Evolutionary conservation across 2,113 vertebrate species (phyloP), one percentile per base, ranked within the genome.

Genomic region (Cephalopholis sonnerati): DNA sequence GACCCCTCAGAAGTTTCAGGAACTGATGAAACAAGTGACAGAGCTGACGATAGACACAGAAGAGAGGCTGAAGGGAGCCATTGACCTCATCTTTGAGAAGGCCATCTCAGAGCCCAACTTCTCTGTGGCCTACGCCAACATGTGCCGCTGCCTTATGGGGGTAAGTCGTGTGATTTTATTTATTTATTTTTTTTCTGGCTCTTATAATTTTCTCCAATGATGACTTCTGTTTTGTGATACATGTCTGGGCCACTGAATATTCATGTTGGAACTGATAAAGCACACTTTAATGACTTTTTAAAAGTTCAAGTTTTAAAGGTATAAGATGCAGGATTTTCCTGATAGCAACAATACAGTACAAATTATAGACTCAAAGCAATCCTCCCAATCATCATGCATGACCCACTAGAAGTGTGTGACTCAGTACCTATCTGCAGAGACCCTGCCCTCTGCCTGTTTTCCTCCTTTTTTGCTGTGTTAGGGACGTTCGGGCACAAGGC

Each of bases 1-100:
- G 87, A 99, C 98, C 0, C 98, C 98, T 0, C 98, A 99, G 94
- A 99, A 98, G 96, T 99, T 99, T 91, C 97, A 99, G 87, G 97
- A 98, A 55, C 95, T 99, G 25, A 99, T 99, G 97, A 99, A 99
- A 88, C 98, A 99, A 88, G 98, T 99, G 89, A 96, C 95, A 0
- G 98, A 98, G 22, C 95, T 99, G 86, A 96, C 96, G 0, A 98
- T 99, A 73, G 98, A 99, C 89, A 99, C 98, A 0, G 98, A 99
- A 88, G 98, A 99, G 92, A 96, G 98, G 80, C 96, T 99, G 74
- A 99, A 99, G 83, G 98, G 98, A 50, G 96, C 98, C 91, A 99
- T 99, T 0, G 98, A 99, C 95, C 96, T 99, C 85, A 97, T 99
- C 82, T 99, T 99, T 3, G 98, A 99, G 96, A 99, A 99, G 93